These are phyloP conservation scores for Gari tellinella DNA, from an alignment of 2,888 invertebrate genomes.

Conservation along the genomic window DNA sequence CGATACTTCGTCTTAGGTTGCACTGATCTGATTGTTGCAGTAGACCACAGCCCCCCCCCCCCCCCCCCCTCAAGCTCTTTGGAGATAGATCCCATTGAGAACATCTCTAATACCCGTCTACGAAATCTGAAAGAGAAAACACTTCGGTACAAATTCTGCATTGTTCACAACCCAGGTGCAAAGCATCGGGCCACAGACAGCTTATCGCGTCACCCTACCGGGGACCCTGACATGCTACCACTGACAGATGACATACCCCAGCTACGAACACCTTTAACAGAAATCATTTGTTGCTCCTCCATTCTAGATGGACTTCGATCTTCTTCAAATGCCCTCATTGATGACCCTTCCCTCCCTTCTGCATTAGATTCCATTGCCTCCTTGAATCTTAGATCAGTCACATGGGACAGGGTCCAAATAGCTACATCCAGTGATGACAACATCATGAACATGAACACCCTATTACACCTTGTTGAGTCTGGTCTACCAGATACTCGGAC, in stretches of 20 bases:
- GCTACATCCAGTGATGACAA: conserved; percentile 49
- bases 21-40: too few species aligned
- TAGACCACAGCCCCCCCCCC: too few species aligned
- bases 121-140: conserved; percentile 65
- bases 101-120: conserved; percentile 56
- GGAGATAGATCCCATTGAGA: conserved; percentile 36
- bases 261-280: background rate
- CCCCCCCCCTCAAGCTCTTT: too few species aligned
- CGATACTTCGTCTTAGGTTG: conserved; percentile 50
- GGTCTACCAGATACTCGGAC: conserved; percentile 14
- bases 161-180: conserved; percentile 49
- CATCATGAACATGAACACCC: conserved; percentile 28
- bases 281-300: too few species aligned
- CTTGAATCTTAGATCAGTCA: too few species aligned
- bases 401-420: conserved; percentile 50
- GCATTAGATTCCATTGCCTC: too few species aligned
- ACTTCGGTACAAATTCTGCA: too few species aligned
- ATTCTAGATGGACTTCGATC: too few species aligned
- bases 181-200: too few species aligned
- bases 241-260: conserved; percentile 14
- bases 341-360: too few species aligned
- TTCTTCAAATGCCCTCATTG: too few species aligned
- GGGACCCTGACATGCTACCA: conserved; percentile 2
- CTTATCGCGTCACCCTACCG: conserved; percentile 40
- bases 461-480: conserved; percentile 24